phyloP scores from a whole-genome alignment of 2,797 vertebrate genomes.

The Phalanger gymnotis region DNA sequence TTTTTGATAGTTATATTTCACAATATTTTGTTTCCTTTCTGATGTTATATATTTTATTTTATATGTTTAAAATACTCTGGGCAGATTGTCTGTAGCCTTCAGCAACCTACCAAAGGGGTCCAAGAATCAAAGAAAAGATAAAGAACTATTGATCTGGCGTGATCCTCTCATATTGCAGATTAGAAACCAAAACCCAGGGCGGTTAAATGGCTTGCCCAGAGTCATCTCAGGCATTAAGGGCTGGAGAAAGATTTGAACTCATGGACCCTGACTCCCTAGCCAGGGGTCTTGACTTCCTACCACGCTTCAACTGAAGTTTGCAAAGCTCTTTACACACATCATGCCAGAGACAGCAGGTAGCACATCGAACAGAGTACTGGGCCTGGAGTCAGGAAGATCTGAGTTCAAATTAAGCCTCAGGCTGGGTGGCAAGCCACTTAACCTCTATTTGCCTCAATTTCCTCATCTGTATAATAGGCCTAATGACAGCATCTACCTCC shows the following conservation, averaged over 20 bases:
- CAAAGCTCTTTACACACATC: neutral
- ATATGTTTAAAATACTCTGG: neutral
- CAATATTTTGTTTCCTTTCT: neutral
- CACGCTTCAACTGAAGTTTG: neutral
- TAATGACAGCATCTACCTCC: neutral
- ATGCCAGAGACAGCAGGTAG: neutral
- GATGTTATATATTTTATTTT: neutral
- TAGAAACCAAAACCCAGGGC: neutral
- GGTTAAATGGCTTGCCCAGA: neutral
- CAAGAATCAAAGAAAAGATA: neutral
- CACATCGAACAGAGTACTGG: neutral
- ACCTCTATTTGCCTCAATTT: neutral
- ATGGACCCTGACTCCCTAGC: neutral
- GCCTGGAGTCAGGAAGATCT: neutral
- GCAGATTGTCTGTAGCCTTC: neutral
- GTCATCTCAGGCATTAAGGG: neutral
- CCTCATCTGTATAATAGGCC: neutral
- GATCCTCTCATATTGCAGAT: neutral
- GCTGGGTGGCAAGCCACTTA: neutral
- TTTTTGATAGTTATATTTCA: neutral
- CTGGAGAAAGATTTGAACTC: neutral
- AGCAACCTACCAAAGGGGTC: neutral
- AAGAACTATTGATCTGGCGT: neutral
- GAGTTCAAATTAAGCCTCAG: neutral
- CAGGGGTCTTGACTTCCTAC: neutral